phyloP scores from a whole-genome alignment of 2,888 invertebrate genomes.

The Ichneumoninae sp. region DNA sequence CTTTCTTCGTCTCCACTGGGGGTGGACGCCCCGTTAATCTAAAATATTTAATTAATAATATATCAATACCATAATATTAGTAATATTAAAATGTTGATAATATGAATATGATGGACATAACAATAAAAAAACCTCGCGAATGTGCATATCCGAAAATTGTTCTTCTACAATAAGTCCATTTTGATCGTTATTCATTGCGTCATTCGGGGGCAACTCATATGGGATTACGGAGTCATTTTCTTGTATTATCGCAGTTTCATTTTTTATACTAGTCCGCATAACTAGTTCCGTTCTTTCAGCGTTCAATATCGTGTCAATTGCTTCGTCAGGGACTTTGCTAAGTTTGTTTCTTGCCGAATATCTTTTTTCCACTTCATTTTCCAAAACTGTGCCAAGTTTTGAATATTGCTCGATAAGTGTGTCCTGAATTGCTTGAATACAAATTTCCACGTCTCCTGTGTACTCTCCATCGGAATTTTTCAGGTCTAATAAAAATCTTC shows the following conservation, averaged over 20 bases:
- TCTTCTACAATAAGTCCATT: neutral
- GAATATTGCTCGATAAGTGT: slow-evolving; percentile 83
- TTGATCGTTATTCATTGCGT: neutral
- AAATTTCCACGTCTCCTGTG: slow-evolving; percentile 81
- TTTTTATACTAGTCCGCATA: neutral
- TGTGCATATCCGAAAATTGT: neutral
- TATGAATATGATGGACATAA: neutral
- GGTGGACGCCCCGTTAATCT: slow-evolving; percentile 5
- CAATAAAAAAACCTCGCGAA: slow-evolving; percentile 5
- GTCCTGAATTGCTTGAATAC: slow-evolving; percentile 82
- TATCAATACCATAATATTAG: neutral
- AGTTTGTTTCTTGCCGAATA: neutral
- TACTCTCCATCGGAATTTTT: slow-evolving; percentile 79
- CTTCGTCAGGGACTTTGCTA: neutral
- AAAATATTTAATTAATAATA: neutral
- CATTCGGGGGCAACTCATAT: neutral
- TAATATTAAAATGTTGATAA: neutral
- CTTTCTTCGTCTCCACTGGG: neutral
- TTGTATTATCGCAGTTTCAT: slow-evolving; percentile 1
- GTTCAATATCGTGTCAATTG: neutral
- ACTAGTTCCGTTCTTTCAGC: neutral
- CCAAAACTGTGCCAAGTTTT: slow-evolving; percentile 63
- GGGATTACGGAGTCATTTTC: neutral
- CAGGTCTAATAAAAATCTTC: slow-evolving; percentile 82
- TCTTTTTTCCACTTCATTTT: slow-evolving; percentile 28